A percentile compares a stretch with the other conserved stretches of the same genome.
These are phyloP conservation scores for Nestor notabilis DNA, from an alignment of 2,113 vertebrate species.

Conservation along the genomic window DNA sequence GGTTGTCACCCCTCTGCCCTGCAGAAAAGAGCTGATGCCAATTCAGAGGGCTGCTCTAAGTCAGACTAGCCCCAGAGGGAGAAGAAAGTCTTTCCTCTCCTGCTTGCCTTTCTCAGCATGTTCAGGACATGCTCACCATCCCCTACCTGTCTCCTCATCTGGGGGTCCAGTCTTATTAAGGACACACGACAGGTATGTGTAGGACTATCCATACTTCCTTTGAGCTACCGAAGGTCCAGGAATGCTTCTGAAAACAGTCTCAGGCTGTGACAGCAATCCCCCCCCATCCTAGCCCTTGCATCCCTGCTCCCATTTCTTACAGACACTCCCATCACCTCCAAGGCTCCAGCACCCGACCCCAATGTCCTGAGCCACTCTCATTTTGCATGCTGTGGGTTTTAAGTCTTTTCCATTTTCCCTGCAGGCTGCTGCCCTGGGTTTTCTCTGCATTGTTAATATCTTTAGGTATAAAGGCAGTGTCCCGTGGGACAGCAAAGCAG, in stretches of 20 bases:
- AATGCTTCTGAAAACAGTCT: background rate
- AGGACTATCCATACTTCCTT: background rate
- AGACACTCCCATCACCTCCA: background rate
- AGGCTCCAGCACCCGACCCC: background rate
- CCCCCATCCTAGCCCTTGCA: background rate
- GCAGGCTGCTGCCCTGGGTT: background rate
- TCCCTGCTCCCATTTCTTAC: background rate
- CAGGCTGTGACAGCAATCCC: background rate
- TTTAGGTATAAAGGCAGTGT: background rate
- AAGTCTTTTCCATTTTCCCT: background rate
- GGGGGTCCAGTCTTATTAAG: background rate
- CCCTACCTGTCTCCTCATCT: background rate
- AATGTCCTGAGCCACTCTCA: background rate
- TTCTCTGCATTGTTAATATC: background rate
- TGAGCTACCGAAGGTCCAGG: background rate
- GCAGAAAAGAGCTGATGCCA: background rate
- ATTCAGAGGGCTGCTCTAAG: background rate
- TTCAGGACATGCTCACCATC: background rate
- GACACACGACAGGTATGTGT: background rate
- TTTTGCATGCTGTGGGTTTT: background rate
- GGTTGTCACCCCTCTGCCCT: background rate
- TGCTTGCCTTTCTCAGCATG: background rate
- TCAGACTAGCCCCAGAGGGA: background rate
- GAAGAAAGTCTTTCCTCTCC: background rate
- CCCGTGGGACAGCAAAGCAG: background rate